Base-by-base conservation (phyloP, 53 echinoderm and acorn worm species). In the Astropecten irregularis region DNA sequence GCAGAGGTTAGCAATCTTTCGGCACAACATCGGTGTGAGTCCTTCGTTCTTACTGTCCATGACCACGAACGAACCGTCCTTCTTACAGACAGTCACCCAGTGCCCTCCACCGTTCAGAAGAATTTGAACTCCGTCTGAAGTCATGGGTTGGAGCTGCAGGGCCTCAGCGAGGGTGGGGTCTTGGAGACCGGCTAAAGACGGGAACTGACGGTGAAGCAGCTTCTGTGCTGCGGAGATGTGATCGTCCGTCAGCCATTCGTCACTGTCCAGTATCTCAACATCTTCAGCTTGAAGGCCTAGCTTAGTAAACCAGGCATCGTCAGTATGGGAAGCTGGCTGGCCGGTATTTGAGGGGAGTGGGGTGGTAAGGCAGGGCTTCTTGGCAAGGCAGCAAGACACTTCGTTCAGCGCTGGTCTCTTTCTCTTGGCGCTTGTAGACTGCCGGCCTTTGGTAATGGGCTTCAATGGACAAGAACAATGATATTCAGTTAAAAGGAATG, bases 171-270 rank as follows among this genome's bases (percentile, higher is more conserved):
- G 61, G 21, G 35, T 61, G 15, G 85, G 59, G 23, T 85, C 73
- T 49, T 85, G 85, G 2, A 85, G 51, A 2, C 85, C 85, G 39
- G 46, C 49, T 38, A 73, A n/a, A 13, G 61, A 19, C 22, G 73
- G 85, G 38, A 72, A 85, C 64, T 85, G 72, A 32, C 73, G 59
- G 35, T 40, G 73, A 18, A 85, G 85, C 62, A 85, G 73, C 32
- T 26, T 85, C 50, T 85, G 85, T 2, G 73, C 61, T n/a, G 85
- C 85, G 1, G 72, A 60, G 64, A 85, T 48, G 47, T 72, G 64
- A 33, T 73, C 73, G 47, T 85, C 85, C 34, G 72, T 85, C 33
- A 85, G 33, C 85, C 85, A 85, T 38, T 85, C 79, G 9, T 62
- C 79, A 4, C 21, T 46, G 62, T 79, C 63, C 33, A 79, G 31